Conservation (phyloP, 2,888 invertebrate genomes). For the Trissolcus japonicus region DNA sequence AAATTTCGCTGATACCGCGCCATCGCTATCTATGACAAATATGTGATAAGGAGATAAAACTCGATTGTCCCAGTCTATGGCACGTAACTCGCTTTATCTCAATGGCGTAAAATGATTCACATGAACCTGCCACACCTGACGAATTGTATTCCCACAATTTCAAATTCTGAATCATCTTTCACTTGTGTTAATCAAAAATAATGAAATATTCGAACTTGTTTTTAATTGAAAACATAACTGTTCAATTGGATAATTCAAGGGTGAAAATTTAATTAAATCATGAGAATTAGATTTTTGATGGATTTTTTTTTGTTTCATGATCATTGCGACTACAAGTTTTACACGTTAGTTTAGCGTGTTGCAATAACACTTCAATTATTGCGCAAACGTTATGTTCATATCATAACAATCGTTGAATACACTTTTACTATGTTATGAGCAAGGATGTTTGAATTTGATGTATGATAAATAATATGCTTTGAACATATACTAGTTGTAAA, state of each 20-base stretch:
- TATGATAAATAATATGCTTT: not conserved
- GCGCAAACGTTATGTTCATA: slow-evolving; percentile 11
- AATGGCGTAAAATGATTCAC: slow-evolving; percentile 53
- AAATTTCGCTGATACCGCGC: slow-evolving; percentile 43
- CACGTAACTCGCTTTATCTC: slow-evolving; percentile 47
- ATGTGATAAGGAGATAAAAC: slow-evolving; percentile 73
- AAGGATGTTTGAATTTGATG: not conserved
- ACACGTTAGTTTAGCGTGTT: not conserved
- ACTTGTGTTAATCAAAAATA: not conserved
- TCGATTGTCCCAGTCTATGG: slow-evolving; percentile 67
- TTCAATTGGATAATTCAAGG: not conserved
- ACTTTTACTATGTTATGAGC: slow-evolving; percentile 1
- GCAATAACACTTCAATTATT: slow-evolving; percentile 7
- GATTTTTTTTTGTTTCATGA: not conserved
- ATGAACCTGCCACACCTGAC: slow-evolving; percentile 39
- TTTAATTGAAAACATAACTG: not conserved
- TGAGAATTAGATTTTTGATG: not conserved
- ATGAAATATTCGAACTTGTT: not conserved
- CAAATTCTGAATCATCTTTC: not conserved
- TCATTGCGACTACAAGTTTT: not conserved
- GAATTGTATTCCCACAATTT: not conserved
- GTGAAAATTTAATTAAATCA: not conserved
- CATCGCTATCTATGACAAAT: slow-evolving; percentile 68
- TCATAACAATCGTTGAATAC: slow-evolving; percentile 4
- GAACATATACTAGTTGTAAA: not conserved